Evolutionary conservation across 2,888 invertebrate genomes (phyloP), one percentile per base, ranked within the genome.

Genomic region (Bruchidius siliquastri): DNA sequence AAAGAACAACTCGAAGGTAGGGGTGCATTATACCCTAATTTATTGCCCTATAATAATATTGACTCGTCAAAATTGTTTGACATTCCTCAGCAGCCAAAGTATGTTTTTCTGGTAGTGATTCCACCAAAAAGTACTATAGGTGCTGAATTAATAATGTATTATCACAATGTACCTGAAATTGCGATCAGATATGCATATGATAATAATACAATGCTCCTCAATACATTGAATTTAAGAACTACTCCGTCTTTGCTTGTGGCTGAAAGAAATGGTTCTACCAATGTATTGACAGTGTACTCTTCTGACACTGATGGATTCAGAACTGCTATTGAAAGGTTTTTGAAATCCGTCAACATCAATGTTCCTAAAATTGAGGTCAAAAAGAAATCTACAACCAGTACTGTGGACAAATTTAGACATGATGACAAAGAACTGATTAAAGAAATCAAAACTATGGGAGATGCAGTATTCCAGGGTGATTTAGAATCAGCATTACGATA

Each of bases 401-500:
- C 18, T 49, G 49, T 3, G 18, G 49, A 49, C 18, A 49, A 4
- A 18, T 13, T 13, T 49, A 18, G 49, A 49, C 49, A 49, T 13
- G 18, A 49, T 49, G 49, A 49, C 49, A 49, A 49, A 49, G 49
- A 49, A 49, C 18, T 49, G 18, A 1, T 49, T 4, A 18, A 49
- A 18, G 18, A 49, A 13, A 13, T 49, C 18, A 49, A 49, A 49
- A 82, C 81, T 77, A 84, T 85, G 80, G 86, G 87, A 49, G 91
- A 94, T 84, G 85, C 89, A 4, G 90, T 97, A 0, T 96, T 94
- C 85, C 94, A 95, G 86, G 91, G 92, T 77, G 99, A 99, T 87
- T 86, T 99, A 75, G 96, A 97, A 86, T 94, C 93, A 81, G 93
- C 96, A 10, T 74, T 78, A 49, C 90, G 92, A 79, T 94, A 94